Conservation (phyloP, 2,113 vertebrate species). For the Romanogobio albipinnatus region DNA sequence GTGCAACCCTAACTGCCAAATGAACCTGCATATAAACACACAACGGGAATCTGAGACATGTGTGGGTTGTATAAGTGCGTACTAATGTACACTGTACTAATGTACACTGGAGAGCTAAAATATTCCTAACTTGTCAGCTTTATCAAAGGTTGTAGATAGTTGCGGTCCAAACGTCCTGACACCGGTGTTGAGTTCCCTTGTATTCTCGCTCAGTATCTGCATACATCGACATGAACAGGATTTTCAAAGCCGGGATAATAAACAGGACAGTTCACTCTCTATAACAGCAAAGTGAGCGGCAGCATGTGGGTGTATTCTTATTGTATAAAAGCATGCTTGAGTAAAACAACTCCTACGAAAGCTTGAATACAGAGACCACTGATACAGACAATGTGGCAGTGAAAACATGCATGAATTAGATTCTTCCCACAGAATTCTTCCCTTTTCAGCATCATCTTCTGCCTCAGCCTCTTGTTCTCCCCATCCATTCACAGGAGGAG, state of each 20-base stretch:
- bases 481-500: slow-evolving; percentile 20
- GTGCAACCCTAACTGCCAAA: slow-evolving; percentile 53
- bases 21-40: slow-evolving; percentile 49
- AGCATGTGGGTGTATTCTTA: slow-evolving; percentile 61
- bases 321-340: slow-evolving; percentile 46
- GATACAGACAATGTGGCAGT: slow-evolving; percentile 60
- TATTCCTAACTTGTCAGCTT: slow-evolving; percentile 48
- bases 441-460: slow-evolving; percentile 22
- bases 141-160: slow-evolving; percentile 30
- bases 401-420: slow-evolving; percentile 62
- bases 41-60: slow-evolving; percentile 33
- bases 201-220: not conserved
- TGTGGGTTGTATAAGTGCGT: slow-evolving; percentile 24
- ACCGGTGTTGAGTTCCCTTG: not conserved
- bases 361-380: slow-evolving; percentile 55
- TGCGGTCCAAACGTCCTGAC: not conserved
- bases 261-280: slow-evolving; percentile 55
- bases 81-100: slow-evolving; percentile 13
- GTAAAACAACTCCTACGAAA: slow-evolving; percentile 63
- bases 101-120: slow-evolving; percentile 10
- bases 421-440: slow-evolving; percentile 65
- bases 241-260: not conserved
- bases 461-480: slow-evolving; percentile 36
- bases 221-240: not conserved
- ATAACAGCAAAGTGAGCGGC: slow-evolving; percentile 47